These are phyloP conservation scores for Mya arenaria DNA, from an alignment of 1,140 invertebrate genomes.

Conservation along the genomic window DNA sequence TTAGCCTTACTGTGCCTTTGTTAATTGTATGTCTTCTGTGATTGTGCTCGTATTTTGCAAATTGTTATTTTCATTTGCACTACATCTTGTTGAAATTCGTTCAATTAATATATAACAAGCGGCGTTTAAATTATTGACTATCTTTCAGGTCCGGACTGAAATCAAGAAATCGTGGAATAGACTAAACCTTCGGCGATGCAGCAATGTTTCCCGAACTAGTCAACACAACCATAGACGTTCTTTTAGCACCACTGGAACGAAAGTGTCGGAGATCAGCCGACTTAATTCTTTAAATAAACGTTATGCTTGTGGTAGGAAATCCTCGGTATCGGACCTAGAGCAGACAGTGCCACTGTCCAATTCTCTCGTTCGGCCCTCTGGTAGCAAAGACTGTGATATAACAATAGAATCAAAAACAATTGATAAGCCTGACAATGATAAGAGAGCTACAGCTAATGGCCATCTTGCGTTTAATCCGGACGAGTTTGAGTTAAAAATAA, in stretches of 20 bases:
- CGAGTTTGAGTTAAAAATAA: slow-evolving; percentile 40
- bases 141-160: slow-evolving; percentile 34
- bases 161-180: slow-evolving; percentile 10
- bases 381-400: background rate
- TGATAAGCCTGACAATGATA: background rate
- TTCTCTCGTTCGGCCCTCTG: background rate
- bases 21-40: too few species aligned
- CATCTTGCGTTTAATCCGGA: background rate
- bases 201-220: background rate
- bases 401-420: background rate
- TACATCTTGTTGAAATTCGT: too few species aligned
- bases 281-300: background rate
- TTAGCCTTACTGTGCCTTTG: too few species aligned
- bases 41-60: too few species aligned
- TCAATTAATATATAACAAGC: too few species aligned
- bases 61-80: too few species aligned
- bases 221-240: background rate
- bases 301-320: background rate
- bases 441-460: background rate
- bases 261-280: background rate
- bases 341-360: slow-evolving; percentile 40
- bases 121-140: too few species aligned
- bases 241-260: slow-evolving; percentile 8
- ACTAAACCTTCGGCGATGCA: background rate
- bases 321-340: slow-evolving; percentile 8